phyloP scores from a whole-genome alignment of 2,888 invertebrate species.

The Brassicogethes aeneus region DNA sequence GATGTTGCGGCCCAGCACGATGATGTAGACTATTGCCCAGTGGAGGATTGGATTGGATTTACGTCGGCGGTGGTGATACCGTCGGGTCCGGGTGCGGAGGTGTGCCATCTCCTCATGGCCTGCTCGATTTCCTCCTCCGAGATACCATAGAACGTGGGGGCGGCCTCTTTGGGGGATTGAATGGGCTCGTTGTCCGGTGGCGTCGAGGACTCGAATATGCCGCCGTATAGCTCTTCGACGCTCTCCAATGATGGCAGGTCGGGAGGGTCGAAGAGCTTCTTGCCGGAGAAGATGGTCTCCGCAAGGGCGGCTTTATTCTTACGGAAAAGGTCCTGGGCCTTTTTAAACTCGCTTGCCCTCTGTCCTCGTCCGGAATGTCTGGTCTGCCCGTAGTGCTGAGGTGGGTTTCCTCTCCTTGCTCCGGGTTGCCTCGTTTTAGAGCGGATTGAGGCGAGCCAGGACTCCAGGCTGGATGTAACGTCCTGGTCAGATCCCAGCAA shows the following conservation, averaged over 20 bases:
- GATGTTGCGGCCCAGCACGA: too few species aligned
- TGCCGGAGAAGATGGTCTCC: background rate
- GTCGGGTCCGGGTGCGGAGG: conserved; percentile 5
- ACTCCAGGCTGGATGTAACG: too few species aligned
- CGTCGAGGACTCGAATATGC: background rate
- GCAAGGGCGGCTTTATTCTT: background rate
- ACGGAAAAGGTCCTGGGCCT: background rate
- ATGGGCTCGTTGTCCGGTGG: conserved; percentile 3
- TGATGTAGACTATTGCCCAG: too few species aligned
- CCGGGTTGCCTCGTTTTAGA: too few species aligned
- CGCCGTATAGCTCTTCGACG: background rate
- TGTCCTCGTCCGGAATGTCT: too few species aligned
- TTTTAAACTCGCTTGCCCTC: too few species aligned
- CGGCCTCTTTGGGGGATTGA: background rate
- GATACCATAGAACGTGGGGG: conserved; percentile 3
- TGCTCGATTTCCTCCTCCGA: conserved; percentile 4
- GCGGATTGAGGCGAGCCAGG: too few species aligned
- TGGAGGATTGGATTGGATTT: too few species aligned
- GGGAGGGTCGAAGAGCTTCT: background rate
- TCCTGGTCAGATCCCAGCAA: too few species aligned
- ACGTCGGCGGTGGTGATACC: conserved; percentile 1
- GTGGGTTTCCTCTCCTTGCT: too few species aligned
- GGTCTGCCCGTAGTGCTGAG: too few species aligned
- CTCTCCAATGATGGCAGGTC: background rate
- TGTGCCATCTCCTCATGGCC: conserved; percentile 2